Percentiles rank a stretch among this genome's conserved stretches.
Evolutionary conservation across 2,797 vertebrate species (phyloP).

Genomic region (Brotula barbata): DNA sequence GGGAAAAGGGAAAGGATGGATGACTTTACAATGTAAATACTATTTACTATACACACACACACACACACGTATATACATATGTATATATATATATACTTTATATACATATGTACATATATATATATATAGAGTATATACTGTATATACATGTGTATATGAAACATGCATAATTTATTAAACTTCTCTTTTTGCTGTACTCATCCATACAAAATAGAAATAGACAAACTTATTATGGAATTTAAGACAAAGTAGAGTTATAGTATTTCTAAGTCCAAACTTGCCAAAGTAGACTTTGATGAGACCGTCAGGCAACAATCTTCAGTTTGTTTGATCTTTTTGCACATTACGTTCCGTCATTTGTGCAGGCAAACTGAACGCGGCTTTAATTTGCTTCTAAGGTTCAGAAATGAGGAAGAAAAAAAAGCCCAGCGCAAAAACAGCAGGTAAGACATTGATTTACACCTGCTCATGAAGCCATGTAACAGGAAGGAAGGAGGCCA

Average conservation of each 20-base stretch:
- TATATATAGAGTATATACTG: constrained; percentile 33
- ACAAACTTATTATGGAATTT: constrained; percentile 47
- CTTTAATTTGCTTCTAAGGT: too few species aligned
- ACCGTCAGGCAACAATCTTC: constrained; percentile 43
- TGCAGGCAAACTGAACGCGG: constrained; percentile 45
- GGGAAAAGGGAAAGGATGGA: constrained; percentile 46
- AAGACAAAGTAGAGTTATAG: constrained; percentile 43
- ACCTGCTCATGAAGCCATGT: not conserved
- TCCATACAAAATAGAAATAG: constrained; percentile 55
- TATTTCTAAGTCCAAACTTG: constrained; percentile 53
- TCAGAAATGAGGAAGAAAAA: constrained; percentile 3
- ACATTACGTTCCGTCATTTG: constrained; percentile 47
- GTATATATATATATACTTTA: constrained; percentile 67
- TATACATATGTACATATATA: constrained; percentile 18
- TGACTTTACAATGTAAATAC: constrained; percentile 76
- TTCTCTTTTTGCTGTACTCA: constrained; percentile 63
- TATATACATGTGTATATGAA: constrained; percentile 41
- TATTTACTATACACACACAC: constrained; percentile 54
- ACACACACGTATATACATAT: constrained; percentile 32
- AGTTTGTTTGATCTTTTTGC: constrained; percentile 37
- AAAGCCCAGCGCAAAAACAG: constrained; percentile 44
- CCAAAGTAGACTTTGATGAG: constrained; percentile 47
- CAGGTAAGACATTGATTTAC: constrained; percentile 34
- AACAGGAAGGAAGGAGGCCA: too few species aligned
- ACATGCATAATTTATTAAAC: constrained; percentile 69